Evolutionary conservation across 2,113 vertebrate species (phyloP).

Genomic region (Spermophilus dauricus): DNA sequence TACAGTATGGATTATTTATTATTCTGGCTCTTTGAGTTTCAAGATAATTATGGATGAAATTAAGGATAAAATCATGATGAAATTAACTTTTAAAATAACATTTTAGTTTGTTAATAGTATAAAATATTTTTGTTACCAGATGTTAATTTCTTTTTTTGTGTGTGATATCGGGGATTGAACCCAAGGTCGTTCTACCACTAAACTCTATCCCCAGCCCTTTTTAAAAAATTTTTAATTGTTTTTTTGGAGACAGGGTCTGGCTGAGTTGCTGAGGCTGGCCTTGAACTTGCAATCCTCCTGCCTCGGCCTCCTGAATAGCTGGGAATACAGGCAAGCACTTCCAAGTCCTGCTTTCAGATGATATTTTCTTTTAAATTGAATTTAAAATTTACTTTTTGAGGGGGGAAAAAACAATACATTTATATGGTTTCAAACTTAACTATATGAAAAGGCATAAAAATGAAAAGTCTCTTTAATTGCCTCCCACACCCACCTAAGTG

Average conservation of each 20-base stretch:
- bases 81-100: not conserved
- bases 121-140: not conserved
- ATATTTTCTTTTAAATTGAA: not conserved
- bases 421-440: not conserved
- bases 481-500: not conserved
- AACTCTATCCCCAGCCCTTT: not conserved
- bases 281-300: not conserved
- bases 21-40: not conserved
- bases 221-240: not conserved
- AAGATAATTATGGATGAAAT: constrained; percentile 7
- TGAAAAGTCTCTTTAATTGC: not conserved
- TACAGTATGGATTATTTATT: not conserved
- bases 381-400: not conserved
- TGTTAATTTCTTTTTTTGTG: not conserved
- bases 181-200: not conserved
- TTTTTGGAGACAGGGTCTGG: not conserved
- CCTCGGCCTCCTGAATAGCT: not conserved
- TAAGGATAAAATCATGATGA: not conserved
- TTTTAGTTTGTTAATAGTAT: not conserved
- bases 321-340: not conserved
- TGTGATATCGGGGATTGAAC: not conserved
- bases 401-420: not conserved
- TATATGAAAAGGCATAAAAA: not conserved
- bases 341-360: not conserved
- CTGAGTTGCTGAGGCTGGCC: not conserved